Base-by-base conservation (phyloP, 2,113 vertebrate species). In the Numida meleagris region DNA sequence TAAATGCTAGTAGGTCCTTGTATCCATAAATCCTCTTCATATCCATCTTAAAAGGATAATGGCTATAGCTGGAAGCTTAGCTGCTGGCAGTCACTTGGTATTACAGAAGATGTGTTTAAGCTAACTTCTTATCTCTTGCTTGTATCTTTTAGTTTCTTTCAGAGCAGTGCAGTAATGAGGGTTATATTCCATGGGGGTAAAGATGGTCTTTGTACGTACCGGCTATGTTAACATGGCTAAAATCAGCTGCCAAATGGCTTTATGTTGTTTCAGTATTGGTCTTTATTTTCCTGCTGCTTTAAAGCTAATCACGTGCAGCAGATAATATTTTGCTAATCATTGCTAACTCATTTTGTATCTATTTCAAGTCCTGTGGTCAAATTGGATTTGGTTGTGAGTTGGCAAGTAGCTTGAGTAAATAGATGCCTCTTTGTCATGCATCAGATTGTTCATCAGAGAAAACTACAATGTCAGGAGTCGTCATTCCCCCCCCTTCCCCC, bases 371-470 rank as follows among this genome's bases (percentile, higher is more conserved):
- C 50, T 38, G 9, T 51, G 68, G 82, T 92, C 45, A 73, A 82
- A 74, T 67, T 0, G 0, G 81, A 66, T 84, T 73, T 78, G 36
- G 67, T 48, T 94, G 82, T 77, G 36, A 29, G 55, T 51, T 76
- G 81, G 65, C 79, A 89, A 87, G 79, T 53, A 75, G 61, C 70
- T 82, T 31, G 62, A 59, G 57, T 85, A 20, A 45, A 45, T 29
- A 79, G 86, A 62, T 89, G 79, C 65, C 33, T 88, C 73, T 82
- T 90, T 75, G 75, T 95, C 78, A 46, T 67, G 29, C 40, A 83
- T 94, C 61, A 90, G 70, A 92, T 70, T 89, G 76, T 94, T 92
- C 93, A 93, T 95, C 91, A 90, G 76, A 84, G 88, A 74, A 75
- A 91, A 94, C 50, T 21, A 55, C 38, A 43, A 45, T 76, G 51